phyloP scores from a whole-genome alignment of 2,888 invertebrate genomes.

The Rhagonycha lutea region DNA sequence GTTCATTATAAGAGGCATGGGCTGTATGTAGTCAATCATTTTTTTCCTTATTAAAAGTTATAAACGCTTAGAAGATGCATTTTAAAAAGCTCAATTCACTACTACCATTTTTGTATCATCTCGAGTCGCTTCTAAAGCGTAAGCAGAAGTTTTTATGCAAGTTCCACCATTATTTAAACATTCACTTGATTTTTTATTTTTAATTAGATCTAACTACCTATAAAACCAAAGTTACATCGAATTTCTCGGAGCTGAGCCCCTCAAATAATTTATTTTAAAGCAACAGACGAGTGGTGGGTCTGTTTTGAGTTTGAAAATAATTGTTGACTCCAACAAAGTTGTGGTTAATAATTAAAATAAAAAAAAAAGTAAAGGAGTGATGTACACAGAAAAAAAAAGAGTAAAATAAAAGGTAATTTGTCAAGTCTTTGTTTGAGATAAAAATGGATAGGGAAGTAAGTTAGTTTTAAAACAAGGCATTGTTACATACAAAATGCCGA shows the following conservation, averaged over 20 bases:
- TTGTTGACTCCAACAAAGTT: neutral
- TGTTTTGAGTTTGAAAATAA: neutral
- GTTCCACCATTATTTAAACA: slow-evolving; percentile 31
- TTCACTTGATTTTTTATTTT: slow-evolving; percentile 23
- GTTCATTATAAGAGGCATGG: slow-evolving; percentile 21
- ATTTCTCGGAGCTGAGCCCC: neutral
- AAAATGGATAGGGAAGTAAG: slow-evolving; percentile 13
- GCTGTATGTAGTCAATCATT: slow-evolving; percentile 3
- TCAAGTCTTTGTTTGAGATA: slow-evolving; percentile 25
- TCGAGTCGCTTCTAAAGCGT: slow-evolving; percentile 48
- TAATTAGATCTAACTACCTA: slow-evolving; percentile 24
- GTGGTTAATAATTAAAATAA: neutral
- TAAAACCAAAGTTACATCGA: slow-evolving; percentile 12
- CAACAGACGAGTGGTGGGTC: neutral
- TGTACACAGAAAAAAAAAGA: slow-evolving; percentile 31
- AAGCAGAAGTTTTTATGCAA: slow-evolving; percentile 45
- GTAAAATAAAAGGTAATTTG: slow-evolving; percentile 16
- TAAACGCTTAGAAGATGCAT: neutral
- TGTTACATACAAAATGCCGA: slow-evolving; percentile 45
- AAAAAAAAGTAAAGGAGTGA: neutral
- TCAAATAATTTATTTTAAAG: neutral
- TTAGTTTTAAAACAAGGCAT: slow-evolving; percentile 39
- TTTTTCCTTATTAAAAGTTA: neutral
- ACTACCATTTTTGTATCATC: slow-evolving; percentile 40
- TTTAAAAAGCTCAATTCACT: slow-evolving; percentile 45